Evolutionary conservation across 2,113 vertebrate genomes (phyloP), one percentile per base, ranked within the genome.

Genomic region (Chlamydotis undulata): DNA sequence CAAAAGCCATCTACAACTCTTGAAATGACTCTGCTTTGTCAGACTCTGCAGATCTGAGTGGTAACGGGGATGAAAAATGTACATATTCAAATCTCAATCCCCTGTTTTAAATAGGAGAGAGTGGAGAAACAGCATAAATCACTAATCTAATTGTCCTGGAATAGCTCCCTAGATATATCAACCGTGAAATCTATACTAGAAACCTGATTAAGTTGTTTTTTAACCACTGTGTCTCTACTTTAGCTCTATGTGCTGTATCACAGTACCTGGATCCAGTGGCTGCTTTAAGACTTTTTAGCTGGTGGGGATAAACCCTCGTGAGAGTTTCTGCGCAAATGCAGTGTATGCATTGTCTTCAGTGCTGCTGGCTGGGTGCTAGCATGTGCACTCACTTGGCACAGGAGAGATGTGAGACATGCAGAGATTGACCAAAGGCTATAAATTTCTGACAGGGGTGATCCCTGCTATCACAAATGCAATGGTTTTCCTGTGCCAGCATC

Each of bases 201-300:
- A 83, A 86, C 26, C 43, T 59, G 90, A 83, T 93, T 69, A 89
- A 91, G 59, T 92, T 94, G 52, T 14, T 86, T 86, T 92, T 77
- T 45, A 84, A 82, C 31, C 49, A 37, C 12, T 41, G 4, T 78
- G 53, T 90, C 84, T 94, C 53, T 93, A 86, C 64, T 26, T 57
- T 83, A 45, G 41, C 49, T 69, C 25, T 88, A 0, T 15, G 12
- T 75, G 60, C 69, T 79, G 6, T 61, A 18, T 67, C n/a, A 18
- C 9, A 41, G 11, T 43, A 22, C 78, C 73, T 79, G 61, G 33
- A 82, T 74, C 33, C 56, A 56, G 41, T 81, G 63, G 6, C 52
- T 87, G 22, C 28, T 81, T 67, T 53, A 86, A 61, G 65, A 49
- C 4, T 9, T 65, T 94, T 90, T 55, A 80, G 11, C 31, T 75